Conservation (phyloP, 2,113 vertebrate species). For the Chinchilla lanigera region DNA sequence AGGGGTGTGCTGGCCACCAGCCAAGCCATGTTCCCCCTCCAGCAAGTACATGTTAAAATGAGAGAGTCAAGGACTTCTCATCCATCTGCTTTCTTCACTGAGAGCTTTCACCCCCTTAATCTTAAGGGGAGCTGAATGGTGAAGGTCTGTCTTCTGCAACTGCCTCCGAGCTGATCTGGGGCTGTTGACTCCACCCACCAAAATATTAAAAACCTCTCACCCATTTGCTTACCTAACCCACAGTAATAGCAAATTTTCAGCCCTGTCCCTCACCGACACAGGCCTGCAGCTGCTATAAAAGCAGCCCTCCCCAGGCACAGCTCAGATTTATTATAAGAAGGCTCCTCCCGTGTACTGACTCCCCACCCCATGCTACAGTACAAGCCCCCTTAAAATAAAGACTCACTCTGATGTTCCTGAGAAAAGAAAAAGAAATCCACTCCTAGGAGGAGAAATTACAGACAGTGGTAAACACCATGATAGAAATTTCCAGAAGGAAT, state of each 20-base stretch:
- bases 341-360: background rate
- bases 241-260: background rate
- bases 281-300: background rate
- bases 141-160: background rate
- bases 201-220: background rate
- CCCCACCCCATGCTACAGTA: background rate
- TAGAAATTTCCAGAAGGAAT: background rate
- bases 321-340: background rate
- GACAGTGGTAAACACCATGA: background rate
- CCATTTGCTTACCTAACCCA: background rate
- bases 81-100: background rate
- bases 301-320: background rate
- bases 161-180: background rate
- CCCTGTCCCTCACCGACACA: background rate
- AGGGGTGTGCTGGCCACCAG: background rate
- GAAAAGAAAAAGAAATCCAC: background rate
- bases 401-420: background rate
- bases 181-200: background rate
- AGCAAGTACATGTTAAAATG: background rate
- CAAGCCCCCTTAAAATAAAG: background rate
- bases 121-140: background rate
- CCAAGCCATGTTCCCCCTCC: background rate
- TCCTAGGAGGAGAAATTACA: background rate
- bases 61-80: background rate
- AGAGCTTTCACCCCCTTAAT: background rate